These are phyloP conservation scores for Drosophila miranda DNA, from an alignment of 1,140 invertebrate genomes.

Conservation along the genomic window DNA sequence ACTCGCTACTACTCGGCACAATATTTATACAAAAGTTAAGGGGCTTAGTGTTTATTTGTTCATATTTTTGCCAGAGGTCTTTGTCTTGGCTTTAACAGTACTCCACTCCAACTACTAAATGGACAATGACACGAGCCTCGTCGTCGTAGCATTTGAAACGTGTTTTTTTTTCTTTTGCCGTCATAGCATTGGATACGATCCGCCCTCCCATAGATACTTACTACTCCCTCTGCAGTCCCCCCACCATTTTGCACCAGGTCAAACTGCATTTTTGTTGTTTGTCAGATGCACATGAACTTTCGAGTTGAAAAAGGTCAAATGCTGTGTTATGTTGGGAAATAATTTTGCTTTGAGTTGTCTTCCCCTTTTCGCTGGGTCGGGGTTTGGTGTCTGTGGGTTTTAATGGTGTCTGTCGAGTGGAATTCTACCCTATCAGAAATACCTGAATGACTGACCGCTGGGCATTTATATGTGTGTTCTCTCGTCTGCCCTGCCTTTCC, in stretches of 20 bases:
- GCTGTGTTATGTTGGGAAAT: slow-evolving; percentile 54
- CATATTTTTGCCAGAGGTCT: slow-evolving; percentile 53
- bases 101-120: slow-evolving; percentile 38
- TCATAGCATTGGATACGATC: slow-evolving; percentile 31
- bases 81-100: slow-evolving; percentile 51
- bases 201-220: not conserved
- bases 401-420: slow-evolving; percentile 16
- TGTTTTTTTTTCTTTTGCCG: slow-evolving; percentile 36
- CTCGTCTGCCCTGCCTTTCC: slow-evolving; percentile 18
- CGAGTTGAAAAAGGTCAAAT: slow-evolving; percentile 67
- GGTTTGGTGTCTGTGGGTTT: slow-evolving; percentile 26
- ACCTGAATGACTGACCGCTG: slow-evolving; percentile 9
- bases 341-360: slow-evolving; percentile 55
- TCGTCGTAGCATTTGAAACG: slow-evolving; percentile 52
- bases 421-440: slow-evolving; percentile 46
- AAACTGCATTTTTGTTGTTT: slow-evolving; percentile 57
- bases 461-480: slow-evolving; percentile 3
- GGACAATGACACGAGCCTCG: slow-evolving; percentile 61
- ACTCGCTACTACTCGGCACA: slow-evolving; percentile 25
- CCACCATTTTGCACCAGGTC: slow-evolving; percentile 21
- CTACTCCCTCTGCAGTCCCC: not conserved
- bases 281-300: slow-evolving; percentile 67
- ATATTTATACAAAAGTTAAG: slow-evolving; percentile 47
- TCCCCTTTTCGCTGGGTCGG: slow-evolving; percentile 16
- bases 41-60: slow-evolving; percentile 61